A percentile compares a stretch with the other conserved stretches of the same genome.
These are phyloP conservation scores for Antechinus stuartii DNA, from an alignment of 2,113 vertebrate genomes.

Conservation along the genomic window DNA sequence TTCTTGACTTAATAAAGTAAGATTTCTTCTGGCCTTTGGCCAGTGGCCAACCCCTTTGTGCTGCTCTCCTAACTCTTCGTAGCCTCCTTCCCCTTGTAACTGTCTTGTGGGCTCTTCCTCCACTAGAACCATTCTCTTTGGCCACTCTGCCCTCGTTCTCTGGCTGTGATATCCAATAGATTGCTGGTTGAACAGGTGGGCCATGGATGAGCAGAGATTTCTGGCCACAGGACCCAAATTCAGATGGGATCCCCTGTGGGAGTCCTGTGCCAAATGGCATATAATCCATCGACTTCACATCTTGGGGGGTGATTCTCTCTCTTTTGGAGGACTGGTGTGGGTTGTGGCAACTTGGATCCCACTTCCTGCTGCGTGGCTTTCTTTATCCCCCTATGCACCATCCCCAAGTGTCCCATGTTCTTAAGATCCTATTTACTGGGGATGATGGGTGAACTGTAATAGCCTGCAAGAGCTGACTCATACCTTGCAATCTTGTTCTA, in stretches of 20 bases:
- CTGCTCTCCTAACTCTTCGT: neutral
- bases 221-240: neutral
- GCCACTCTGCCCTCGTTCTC: neutral
- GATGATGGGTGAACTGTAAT: constrained; percentile 39
- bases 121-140: neutral
- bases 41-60: neutral
- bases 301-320: neutral
- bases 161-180: neutral
- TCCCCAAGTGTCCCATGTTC: neutral
- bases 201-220: neutral
- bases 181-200: neutral
- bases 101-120: neutral
- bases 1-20: neutral
- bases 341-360: neutral
- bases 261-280: neutral
- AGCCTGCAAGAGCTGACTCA: neutral
- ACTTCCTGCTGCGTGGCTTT: neutral
- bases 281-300: neutral
- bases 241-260: neutral
- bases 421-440: constrained; percentile 6
- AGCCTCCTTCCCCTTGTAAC: neutral
- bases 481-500: neutral
- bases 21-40: neutral
- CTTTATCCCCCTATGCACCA: neutral
- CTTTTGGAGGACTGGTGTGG: neutral